phyloP scores from a whole-genome alignment of 2,888 invertebrate genomes.

The Heliconius charithonia region DNA sequence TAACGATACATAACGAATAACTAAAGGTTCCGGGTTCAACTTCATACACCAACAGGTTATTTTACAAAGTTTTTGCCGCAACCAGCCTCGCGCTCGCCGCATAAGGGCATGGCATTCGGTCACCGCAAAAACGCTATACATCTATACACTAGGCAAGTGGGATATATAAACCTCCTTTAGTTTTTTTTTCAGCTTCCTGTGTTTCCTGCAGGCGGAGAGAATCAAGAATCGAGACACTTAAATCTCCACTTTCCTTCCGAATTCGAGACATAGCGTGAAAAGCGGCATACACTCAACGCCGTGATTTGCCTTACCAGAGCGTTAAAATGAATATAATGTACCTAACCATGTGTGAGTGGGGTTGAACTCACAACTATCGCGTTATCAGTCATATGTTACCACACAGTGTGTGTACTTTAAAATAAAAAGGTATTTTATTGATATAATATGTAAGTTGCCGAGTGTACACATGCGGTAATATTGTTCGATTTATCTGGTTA shows the following conservation, averaged over 20 bases:
- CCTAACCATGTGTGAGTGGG: background rate
- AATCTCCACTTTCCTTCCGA: background rate
- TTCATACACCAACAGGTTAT: slow-evolving; percentile 43
- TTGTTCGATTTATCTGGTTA: slow-evolving; percentile 43
- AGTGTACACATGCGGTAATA: slow-evolving; percentile 17
- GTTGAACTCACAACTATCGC: background rate
- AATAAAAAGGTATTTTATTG: background rate
- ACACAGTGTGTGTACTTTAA: background rate
- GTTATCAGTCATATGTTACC: background rate
- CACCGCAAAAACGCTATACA: slow-evolving; percentile 47
- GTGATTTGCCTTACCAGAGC: background rate
- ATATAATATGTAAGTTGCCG: background rate
- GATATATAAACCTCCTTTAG: slow-evolving; percentile 29
- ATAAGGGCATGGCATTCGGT: slow-evolving; percentile 50
- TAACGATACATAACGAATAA: slow-evolving; percentile 4
- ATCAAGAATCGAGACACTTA: background rate
- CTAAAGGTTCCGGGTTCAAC: slow-evolving; percentile 43
- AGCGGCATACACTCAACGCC: background rate
- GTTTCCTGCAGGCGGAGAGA: background rate
- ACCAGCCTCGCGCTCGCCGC: slow-evolving; percentile 50
- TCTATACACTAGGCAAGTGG: slow-evolving; percentile 31
- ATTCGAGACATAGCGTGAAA: background rate
- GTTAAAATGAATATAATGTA: background rate
- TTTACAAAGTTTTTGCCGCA: slow-evolving; percentile 50
- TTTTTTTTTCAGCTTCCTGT: background rate